A percentile compares a stretch with the other conserved stretches of the same genome.
Conservation (phyloP, 2,888 invertebrate species). For the Chalcis sispes region DNA sequence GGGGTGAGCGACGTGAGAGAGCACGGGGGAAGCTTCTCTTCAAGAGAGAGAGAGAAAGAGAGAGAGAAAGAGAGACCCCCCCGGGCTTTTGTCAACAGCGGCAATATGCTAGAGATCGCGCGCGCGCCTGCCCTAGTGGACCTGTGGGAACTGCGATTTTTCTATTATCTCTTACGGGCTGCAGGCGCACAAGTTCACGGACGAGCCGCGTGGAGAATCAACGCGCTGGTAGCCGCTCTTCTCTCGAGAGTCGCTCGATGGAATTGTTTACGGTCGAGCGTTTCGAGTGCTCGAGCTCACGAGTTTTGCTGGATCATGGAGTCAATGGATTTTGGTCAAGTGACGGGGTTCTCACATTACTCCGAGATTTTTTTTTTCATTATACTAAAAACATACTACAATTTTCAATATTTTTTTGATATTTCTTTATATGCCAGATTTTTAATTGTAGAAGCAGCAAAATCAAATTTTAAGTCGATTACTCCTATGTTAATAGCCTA, state of each 20-base stretch:
- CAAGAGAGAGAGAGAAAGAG: constrained; percentile 58
- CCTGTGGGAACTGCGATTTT: constrained; percentile 71
- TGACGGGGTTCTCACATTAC: too few relatives aligned
- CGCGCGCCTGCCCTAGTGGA: constrained; percentile 62
- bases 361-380: too few relatives aligned
- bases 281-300: not conserved
- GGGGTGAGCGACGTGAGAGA: constrained; percentile 3
- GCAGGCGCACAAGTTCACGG: too few relatives aligned
- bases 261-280: constrained; percentile 5
- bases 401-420: too few relatives aligned
- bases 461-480: too few relatives aligned
- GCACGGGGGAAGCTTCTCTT: constrained; percentile 48
- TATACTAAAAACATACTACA: too few relatives aligned
- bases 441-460: too few relatives aligned
- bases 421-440: too few relatives aligned
- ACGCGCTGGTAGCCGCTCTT: not conserved
- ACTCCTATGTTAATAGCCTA: too few relatives aligned
- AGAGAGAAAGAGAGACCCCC: constrained; percentile 65
- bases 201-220: constrained; percentile 5
- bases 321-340: constrained; percentile 35
- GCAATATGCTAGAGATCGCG: constrained; percentile 73
- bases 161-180: constrained; percentile 56
- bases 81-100: constrained; percentile 73
- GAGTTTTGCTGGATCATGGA: not conserved
- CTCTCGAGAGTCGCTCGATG: not conserved